phyloP scores from a whole-genome alignment of 2,888 invertebrate genomes.

The Lasioglossum malachurum region DNA sequence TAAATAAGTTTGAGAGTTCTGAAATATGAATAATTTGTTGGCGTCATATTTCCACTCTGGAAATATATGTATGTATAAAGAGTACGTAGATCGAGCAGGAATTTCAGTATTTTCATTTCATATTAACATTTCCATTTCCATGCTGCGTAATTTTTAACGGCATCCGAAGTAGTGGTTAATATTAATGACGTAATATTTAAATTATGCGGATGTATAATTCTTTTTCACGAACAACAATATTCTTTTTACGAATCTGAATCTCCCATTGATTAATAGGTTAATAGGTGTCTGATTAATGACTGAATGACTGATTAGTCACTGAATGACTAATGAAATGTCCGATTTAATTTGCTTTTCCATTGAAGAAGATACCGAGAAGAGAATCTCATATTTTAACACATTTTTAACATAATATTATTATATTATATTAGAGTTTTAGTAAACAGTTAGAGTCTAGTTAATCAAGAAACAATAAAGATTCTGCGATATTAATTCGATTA shows the following conservation, averaged over 20 bases:
- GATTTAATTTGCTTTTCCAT: background rate
- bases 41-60: background rate
- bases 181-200: background rate
- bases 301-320: too few relatives aligned
- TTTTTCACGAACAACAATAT: background rate
- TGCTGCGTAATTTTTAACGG: background rate
- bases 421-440: background rate
- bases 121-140: background rate
- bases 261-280: background rate
- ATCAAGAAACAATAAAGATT: too few relatives aligned
- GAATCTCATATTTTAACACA: background rate
- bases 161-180: background rate
- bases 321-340: too few relatives aligned
- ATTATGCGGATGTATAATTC: background rate
- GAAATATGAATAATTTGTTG: constrained; percentile 3
- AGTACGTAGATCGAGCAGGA: background rate
- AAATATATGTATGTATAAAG: background rate
- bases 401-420: too few relatives aligned
- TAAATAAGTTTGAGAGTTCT: background rate
- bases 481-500: too few relatives aligned
- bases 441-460: too few relatives aligned
- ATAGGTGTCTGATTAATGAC: too few relatives aligned
- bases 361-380: background rate
- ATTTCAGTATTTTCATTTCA: background rate
- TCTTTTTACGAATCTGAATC: background rate